Percentiles rank a stretch among this genome's conserved stretches.
These are phyloP conservation scores for Ctenosaura bakeri DNA, from an alignment of 2,797 vertebrate species.

Conservation along the genomic window DNA sequence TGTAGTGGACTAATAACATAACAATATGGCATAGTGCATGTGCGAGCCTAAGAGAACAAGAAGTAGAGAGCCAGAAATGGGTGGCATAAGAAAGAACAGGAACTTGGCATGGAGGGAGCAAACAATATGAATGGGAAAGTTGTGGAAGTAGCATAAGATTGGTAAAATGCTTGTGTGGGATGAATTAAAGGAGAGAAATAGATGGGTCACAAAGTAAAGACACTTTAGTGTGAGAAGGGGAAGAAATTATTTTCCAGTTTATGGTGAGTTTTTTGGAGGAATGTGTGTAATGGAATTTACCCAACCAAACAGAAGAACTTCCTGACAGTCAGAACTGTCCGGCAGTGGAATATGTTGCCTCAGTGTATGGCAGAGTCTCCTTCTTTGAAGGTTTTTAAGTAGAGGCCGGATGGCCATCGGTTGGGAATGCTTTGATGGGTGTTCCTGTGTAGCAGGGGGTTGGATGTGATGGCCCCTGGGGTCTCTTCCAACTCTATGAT, in stretches of 20 bases:
- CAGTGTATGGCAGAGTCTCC: too few relatives aligned
- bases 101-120: too few relatives aligned
- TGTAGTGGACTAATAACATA: neutral
- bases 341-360: too few relatives aligned
- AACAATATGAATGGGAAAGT: neutral
- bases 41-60: too few relatives aligned
- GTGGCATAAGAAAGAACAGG: neutral
- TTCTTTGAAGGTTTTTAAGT: too few relatives aligned
- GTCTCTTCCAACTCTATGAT: too few relatives aligned
- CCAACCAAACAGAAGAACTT: too few relatives aligned
- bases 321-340: too few relatives aligned
- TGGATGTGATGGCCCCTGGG: too few relatives aligned
- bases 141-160: neutral
- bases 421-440: too few relatives aligned
- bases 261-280: neutral
- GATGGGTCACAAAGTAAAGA: neutral
- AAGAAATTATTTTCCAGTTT: neutral
- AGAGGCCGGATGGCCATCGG: too few relatives aligned
- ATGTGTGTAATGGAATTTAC: neutral
- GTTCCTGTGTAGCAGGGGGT: too few relatives aligned
- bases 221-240: neutral
- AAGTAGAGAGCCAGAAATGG: neutral
- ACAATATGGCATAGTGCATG: neutral
- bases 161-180: neutral
- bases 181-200: neutral